Evolutionary conservation across 2,113 vertebrate species (phyloP), one percentile per base, ranked within the genome.

Genomic region (Stictonetta naevosa): DNA sequence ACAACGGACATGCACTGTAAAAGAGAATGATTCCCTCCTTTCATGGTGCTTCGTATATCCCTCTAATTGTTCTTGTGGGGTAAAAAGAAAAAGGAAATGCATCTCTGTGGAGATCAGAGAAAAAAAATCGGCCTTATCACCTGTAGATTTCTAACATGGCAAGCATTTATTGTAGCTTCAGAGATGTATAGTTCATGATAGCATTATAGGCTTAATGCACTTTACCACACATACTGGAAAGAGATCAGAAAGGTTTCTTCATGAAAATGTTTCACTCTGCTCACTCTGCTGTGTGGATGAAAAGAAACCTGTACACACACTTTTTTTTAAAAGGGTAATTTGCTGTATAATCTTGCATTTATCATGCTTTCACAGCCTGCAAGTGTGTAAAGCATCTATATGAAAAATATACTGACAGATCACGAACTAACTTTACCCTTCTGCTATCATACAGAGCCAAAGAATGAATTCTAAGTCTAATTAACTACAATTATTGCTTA

Each of bases 401-500:
- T 52, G 36, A 96, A 93, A 96, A 91, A 88, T 26, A 25, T 53
- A 83, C 75, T 95, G 93, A 94, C 63, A 94, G 92, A 69, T 93
- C 66, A 89, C 33, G 55, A 91, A 90, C 74, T 86, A 94, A 82
- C 81, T 91, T 91, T 88, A 93, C 73, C 84, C 72, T 84, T 90
- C 83, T 90, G 68, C 83, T 93, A 90, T 44, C 62, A 79, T 13
- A 67, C 33, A 53, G 66, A 95, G 92, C 88, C 90, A 95, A 90
- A 86, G 64, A 94, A 86, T 42, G 53, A 88, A 92, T 94, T 91
- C 94, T 73, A 95, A 95, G 77, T 69, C 64, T 94, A 93, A 95
- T 77, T 96, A 91, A 74, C 56, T 88, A 81, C 44, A 95, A 93
- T 90, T 53, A 96, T 90, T 94, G 68, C 82, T 96, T 94, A 95